Conservation (phyloP, 2,113 vertebrate species). For the Mungos mungo region DNA sequence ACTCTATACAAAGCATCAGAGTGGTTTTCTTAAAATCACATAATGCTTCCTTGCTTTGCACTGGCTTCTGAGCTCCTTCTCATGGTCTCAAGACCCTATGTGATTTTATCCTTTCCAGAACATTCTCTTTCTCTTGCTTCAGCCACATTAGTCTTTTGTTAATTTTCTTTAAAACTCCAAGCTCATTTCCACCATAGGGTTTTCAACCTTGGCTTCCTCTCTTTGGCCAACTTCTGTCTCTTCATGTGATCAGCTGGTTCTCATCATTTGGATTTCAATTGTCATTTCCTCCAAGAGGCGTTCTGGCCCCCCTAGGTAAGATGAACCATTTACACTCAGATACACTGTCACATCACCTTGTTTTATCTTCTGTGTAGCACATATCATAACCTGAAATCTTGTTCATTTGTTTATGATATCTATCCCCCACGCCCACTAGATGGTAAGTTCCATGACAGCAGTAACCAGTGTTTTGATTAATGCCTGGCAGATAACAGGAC, state of each 20-base stretch:
- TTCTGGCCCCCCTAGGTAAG: neutral
- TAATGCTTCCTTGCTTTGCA: neutral
- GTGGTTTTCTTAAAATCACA: neutral
- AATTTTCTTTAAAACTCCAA: neutral
- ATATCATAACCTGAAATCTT: neutral
- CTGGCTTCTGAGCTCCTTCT: neutral
- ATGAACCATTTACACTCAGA: neutral
- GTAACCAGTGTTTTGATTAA: neutral
- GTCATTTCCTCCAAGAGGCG: neutral
- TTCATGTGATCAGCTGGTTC: neutral
- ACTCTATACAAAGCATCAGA: neutral
- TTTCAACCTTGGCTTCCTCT: neutral
- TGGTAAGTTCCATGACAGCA: neutral
- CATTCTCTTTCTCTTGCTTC: neutral
- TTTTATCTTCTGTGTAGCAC: neutral
- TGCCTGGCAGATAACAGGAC: neutral
- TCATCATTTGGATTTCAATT: neutral
- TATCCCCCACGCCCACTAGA: neutral
- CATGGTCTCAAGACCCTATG: neutral
- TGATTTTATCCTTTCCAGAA: neutral
- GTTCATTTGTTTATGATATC: neutral
- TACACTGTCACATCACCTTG: neutral
- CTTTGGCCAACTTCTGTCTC: neutral
- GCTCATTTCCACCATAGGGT: neutral
- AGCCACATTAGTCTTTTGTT: neutral